Evolutionary conservation across 1,140 invertebrate genomes (phyloP).

Genomic region (Panagrolaimus sp.): DNA sequence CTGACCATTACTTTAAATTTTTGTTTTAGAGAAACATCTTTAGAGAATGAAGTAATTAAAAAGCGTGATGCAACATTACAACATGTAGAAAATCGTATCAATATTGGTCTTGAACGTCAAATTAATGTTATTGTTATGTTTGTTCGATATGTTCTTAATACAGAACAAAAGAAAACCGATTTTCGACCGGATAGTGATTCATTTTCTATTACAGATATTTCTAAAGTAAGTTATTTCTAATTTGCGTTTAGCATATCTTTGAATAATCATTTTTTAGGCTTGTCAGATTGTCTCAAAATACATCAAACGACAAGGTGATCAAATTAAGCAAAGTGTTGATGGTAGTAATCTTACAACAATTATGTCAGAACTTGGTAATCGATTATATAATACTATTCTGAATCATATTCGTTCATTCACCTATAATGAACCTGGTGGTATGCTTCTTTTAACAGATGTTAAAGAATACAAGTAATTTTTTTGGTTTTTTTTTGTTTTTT

Average conservation of each 20-base stretch:
- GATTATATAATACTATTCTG: constrained; percentile 86
- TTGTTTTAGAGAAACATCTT: constrained; percentile 71
- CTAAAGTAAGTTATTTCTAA: constrained; percentile 23
- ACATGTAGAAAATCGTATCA: constrained; percentile 82
- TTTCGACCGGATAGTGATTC: constrained; percentile 74
- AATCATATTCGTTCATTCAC: constrained; percentile 90
- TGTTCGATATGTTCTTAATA: constrained; percentile 80
- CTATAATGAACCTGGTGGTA: constrained; percentile 90
- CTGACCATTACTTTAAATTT: neutral
- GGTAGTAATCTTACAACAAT: constrained; percentile 84
- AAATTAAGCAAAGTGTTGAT: constrained; percentile 78
- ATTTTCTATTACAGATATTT: constrained; percentile 34
- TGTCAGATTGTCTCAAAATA: constrained; percentile 80
- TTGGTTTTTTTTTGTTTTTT: too few relatives aligned
- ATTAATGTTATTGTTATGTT: constrained; percentile 80
- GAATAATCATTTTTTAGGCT: constrained; percentile 68
- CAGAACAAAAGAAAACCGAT: constrained; percentile 89
- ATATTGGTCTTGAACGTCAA: constrained; percentile 74
- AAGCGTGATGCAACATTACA: constrained; percentile 79
- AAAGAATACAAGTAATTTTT: constrained; percentile 87
- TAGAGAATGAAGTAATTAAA: constrained; percentile 77
- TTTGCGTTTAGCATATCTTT: constrained; percentile 6
- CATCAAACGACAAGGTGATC: constrained; percentile 70
- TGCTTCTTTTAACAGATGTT: constrained; percentile 94
- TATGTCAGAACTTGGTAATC: constrained; percentile 77